Base-by-base conservation (phyloP, 1,140 invertebrate species). In the Glossosoma conforme region DNA sequence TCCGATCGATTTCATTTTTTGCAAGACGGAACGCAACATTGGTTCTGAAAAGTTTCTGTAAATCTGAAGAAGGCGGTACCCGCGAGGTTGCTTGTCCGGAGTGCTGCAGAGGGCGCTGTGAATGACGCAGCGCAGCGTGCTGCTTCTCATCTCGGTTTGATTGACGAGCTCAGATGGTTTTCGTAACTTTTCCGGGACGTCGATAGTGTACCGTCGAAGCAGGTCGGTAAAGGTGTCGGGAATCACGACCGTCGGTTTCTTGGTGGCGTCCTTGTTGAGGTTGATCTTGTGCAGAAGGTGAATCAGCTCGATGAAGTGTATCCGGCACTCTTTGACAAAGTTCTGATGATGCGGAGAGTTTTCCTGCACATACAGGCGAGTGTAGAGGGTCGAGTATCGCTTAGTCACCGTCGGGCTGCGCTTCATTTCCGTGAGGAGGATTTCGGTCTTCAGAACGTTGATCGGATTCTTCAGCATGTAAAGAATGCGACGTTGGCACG, bases 11-110 rank as follows among this genome's bases (percentile, higher is more conserved):
- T 74, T 64, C 6, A 83, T 69, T 57, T 78, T 76, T 0, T 66
- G 58, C 57, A 86, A 72, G 1, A 77, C 77, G 3, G 65, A 68
- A 28, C 76, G 60, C 11, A 85, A 58, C 2, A 83, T 52, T 14
- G 60, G 62, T 44, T 86, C 81, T 0, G 80, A 72, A 67, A 83
- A 85, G 38, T 81, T 77, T 52, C 83, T 78, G 58, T 84, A 86
- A 19, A 84, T 72, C 51, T 76, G 73, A 45, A 82, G 82, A 19
- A 85, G 59, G 17, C 82, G 78, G 60, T 79, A 80, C 0, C 73
- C 71, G 70, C 72, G 80, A 1, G 69, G 75, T 24, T 71, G 67
- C 56, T 77, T 75, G 41, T 82, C 77, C 15, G 73, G 67, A 6
- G 67, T 69, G 44, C 75, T 77, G 22, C 74, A 77, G 61, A 86